Evolutionary conservation across 2,888 invertebrate species (phyloP).

Genomic region (Andrena bicolor): DNA sequence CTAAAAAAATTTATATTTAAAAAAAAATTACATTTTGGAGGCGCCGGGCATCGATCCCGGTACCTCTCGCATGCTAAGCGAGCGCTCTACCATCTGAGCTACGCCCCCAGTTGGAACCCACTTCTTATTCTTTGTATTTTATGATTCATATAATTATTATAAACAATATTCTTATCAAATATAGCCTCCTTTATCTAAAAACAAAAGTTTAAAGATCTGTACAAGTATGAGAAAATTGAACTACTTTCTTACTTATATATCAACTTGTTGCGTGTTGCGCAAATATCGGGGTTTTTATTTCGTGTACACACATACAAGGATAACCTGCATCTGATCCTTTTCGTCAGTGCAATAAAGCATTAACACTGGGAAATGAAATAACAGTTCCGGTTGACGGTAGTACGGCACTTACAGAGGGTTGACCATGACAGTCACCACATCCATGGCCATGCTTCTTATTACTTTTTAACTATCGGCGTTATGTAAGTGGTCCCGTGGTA

Average conservation of each 20-base stretch:
- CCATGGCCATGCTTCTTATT: conserved; percentile 63
- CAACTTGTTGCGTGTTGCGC: background rate
- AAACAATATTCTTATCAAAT: background rate
- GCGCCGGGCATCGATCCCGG: conserved; percentile 83
- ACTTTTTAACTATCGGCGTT: conserved; percentile 18
- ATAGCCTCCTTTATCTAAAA: background rate
- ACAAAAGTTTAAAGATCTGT: background rate
- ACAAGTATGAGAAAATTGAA: background rate
- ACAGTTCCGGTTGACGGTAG: conserved; percentile 19
- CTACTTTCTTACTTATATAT: background rate
- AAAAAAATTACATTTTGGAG: conserved; percentile 70
- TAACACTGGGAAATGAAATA: background rate
- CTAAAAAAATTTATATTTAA: background rate
- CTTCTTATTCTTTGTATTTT: background rate
- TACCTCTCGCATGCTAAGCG: conserved; percentile 84
- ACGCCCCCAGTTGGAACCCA: conserved; percentile 75
- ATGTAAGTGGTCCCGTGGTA: conserved; percentile 46
- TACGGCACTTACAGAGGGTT: conserved; percentile 20
- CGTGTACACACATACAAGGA: background rate
- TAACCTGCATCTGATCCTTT: background rate
- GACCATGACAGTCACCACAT: conserved; percentile 69
- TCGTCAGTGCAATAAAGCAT: background rate
- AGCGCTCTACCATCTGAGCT: conserved; percentile 84
- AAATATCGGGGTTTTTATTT: background rate
- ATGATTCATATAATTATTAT: background rate